Base-by-base conservation (phyloP, 37 sponge, comb jelly and placozoan genomes). In the Cliona cf. orientalis region DNA sequence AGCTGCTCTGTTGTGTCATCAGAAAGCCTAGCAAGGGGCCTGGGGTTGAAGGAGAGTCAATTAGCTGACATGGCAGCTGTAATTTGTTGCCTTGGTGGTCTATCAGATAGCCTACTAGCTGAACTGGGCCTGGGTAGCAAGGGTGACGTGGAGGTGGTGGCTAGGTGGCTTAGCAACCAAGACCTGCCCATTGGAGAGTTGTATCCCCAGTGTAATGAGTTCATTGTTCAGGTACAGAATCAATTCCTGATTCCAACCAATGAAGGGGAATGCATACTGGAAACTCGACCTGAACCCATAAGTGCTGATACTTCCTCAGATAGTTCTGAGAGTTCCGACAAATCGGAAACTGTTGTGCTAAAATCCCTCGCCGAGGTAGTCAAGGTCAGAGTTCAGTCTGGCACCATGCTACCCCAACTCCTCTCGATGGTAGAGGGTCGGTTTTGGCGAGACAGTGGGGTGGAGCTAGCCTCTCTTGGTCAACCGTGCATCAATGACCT, bases 51-150 rank as follows among this genome's bases (percentile, higher is more conserved):
- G 3, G 74, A 25, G 34, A 45, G 43, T 0, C 86, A 85, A 32
- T 40, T 93, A 9, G 39, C 72, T 38, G 89, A 81, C 28, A 57
- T 88, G 14, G 86, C 90, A 23, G 36, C n/a, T n/a, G n/a, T n/a
- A n/a, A n/a, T n/a, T n/a, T n/a, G n/a, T n/a, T n/a, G n/a, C n/a
- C n/a, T n/a, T n/a, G n/a, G n/a, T n/a, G n/a, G n/a, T n/a, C n/a
- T n/a, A n/a, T n/a, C n/a, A n/a, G n/a, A n/a, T n/a, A n/a, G n/a
- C n/a, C n/a, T n/a, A n/a, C n/a, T n/a, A n/a, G n/a, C n/a, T n/a
- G n/a, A n/a, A n/a, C n/a, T n/a, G n/a, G n/a, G n/a, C n/a, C n/a
- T n/a, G n/a, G n/a, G n/a, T n/a, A n/a, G n/a, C n/a, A n/a, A n/a
- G n/a, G n/a, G n/a, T n/a, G n/a, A n/a, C n/a, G n/a, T n/a, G n/a